Conservation (phyloP, 2,113 vertebrate species). For the Calyptomena viridis region DNA sequence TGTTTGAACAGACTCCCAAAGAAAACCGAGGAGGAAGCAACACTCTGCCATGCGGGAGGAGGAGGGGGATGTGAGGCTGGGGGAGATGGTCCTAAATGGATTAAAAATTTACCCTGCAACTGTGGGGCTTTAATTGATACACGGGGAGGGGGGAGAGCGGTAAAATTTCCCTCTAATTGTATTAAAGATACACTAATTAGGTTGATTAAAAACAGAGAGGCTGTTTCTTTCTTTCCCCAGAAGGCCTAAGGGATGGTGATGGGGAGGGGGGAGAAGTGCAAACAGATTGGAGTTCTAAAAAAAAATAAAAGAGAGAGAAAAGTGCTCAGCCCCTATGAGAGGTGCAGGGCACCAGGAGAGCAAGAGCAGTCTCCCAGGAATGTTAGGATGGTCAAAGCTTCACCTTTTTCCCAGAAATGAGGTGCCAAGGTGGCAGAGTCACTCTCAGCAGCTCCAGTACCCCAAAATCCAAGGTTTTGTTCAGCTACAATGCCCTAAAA, state of each 20-base stretch:
- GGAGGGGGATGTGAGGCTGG: neutral
- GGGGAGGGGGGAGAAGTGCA: conserved; percentile 18
- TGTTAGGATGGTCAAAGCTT: accelerated
- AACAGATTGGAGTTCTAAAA: conserved; percentile 36
- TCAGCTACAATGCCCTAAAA: neutral
- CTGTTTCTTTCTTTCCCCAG: conserved; percentile 61
- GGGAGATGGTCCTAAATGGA: conserved; percentile 51
- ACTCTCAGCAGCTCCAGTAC: neutral
- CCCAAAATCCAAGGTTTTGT: neutral
- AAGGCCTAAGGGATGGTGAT: conserved; percentile 20
- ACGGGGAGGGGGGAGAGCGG: neutral
- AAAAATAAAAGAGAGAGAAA: neutral
- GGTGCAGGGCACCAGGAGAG: neutral
- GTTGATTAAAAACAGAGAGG: conserved; percentile 72
- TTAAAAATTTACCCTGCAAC: conserved; percentile 68
- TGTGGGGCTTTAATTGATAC: conserved; percentile 61
- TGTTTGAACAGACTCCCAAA: conserved; percentile 82
- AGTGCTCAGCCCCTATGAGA: neutral
- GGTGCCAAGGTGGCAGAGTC: neutral
- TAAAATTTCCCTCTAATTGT: conserved; percentile 68
- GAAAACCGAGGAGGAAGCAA: conserved; percentile 72
- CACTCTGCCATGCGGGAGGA: conserved; percentile 53
- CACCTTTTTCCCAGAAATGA: neutral
- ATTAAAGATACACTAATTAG: conserved; percentile 74
- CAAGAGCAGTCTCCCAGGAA: neutral